Percentiles rank a stretch among this genome's conserved stretches.
Conservation (phyloP, 1,140 invertebrate species). For the Pteromalus puparum region DNA sequence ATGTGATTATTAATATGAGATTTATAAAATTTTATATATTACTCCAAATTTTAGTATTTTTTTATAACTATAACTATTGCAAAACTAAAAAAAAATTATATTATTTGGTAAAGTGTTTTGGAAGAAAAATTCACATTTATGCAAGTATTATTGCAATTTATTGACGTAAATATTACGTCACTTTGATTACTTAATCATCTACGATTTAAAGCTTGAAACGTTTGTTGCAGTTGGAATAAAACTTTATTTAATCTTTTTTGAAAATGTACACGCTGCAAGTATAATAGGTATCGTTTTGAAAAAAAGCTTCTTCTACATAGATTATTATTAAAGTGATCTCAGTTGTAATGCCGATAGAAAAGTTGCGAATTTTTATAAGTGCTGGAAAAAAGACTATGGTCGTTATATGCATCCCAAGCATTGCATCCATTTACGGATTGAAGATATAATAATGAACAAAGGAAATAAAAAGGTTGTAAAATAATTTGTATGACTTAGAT, state of each 20-base stretch:
- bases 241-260: not conserved
- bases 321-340: constrained; percentile 47
- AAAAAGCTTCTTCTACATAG: constrained; percentile 6
- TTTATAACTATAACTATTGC: not conserved
- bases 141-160: not conserved
- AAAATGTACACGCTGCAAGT: not conserved
- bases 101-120: not conserved
- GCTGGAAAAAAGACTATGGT: constrained; percentile 19
- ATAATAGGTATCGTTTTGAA: constrained; percentile 7
- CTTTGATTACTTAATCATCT: constrained; percentile 15
- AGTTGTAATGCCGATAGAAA: constrained; percentile 31
- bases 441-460: constrained; percentile 35
- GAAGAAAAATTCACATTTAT: not conserved
- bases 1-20: not conserved
- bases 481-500: constrained; percentile 38
- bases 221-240: not conserved
- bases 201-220: not conserved
- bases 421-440: constrained; percentile 27
- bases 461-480: constrained; percentile 45
- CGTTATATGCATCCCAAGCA: constrained; percentile 15
- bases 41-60: not conserved
- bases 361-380: constrained; percentile 30
- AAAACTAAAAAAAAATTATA: not conserved
- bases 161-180: not conserved
- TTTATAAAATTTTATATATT: not conserved